Conservation (phyloP, 2,888 invertebrate genomes). For the Phorcus lineatus region DNA sequence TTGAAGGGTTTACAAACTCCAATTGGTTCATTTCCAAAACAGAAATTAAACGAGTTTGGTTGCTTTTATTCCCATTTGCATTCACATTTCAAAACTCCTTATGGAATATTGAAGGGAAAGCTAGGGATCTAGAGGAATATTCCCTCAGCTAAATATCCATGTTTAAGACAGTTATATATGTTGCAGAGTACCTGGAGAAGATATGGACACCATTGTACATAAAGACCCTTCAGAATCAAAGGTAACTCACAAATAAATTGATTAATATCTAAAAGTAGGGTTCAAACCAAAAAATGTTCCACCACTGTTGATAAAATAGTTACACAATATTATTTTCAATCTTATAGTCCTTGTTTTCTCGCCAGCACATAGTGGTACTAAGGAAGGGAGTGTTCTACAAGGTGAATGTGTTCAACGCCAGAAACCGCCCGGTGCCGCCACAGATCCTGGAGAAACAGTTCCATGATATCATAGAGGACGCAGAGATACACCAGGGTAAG, state of each 20-base stretch:
- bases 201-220: constrained; percentile 75
- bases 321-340: not conserved
- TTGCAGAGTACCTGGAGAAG: constrained; percentile 76
- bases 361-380: constrained; percentile 76
- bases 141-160: too few species aligned
- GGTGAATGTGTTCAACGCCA: constrained; percentile 75
- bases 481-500: constrained; percentile 71
- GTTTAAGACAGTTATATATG: too few species aligned
- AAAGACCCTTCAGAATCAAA: constrained; percentile 74
- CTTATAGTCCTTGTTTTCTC: constrained; percentile 8
- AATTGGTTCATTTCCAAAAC: too few species aligned
- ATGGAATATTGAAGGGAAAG: too few species aligned
- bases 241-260: constrained; percentile 47
- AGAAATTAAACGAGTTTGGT: too few species aligned
- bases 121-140: too few species aligned
- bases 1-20: too few species aligned
- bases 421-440: constrained; percentile 74
- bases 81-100: too few species aligned
- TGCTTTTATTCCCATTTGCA: too few species aligned
- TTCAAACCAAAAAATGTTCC: too few species aligned
- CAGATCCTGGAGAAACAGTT: constrained; percentile 74
- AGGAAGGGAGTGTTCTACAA: constrained; percentile 76
- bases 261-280: too few species aligned
- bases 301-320: not conserved
- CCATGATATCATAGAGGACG: constrained; percentile 76